Percentiles rank a stretch among this genome's conserved stretches.
Conservation (phyloP, 2,113 vertebrate species). For the Xyrauchen texanus region DNA sequence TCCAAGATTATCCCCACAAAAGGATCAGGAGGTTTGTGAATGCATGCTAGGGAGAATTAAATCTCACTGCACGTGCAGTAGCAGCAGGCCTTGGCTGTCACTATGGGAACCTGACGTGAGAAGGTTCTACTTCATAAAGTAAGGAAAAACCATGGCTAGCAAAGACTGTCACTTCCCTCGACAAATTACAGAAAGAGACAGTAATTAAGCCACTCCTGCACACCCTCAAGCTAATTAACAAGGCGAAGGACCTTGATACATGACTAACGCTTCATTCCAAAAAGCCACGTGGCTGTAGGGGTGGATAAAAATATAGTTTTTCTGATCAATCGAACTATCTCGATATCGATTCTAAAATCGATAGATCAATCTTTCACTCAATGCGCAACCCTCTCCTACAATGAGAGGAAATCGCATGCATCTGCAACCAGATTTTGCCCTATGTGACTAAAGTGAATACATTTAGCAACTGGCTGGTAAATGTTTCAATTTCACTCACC, state of each 20-base stretch:
- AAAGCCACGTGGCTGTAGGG: background rate
- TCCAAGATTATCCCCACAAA: constrained; percentile 39
- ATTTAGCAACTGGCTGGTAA: no score
- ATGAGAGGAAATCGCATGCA: no score
- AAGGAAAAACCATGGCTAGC: background rate
- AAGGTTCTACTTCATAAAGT: constrained; percentile 51
- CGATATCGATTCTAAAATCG: no score
- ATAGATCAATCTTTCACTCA: no score
- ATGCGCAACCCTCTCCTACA: no score
- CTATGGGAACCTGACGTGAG: constrained; percentile 47
- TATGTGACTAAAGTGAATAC: no score
- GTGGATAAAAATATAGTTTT: no score
- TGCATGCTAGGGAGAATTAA: constrained; percentile 5
- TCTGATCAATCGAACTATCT: no score
- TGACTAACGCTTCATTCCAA: constrained; percentile 16
- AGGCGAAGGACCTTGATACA: constrained; percentile 34
- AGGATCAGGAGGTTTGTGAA: constrained; percentile 39
- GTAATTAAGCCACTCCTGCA: constrained; percentile 33
- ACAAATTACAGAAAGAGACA: constrained; percentile 37
- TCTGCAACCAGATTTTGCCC: no score
- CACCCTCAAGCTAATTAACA: constrained; percentile 36
- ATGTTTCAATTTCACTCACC: no score
- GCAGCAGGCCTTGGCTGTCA: constrained; percentile 37
- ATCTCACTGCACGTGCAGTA: constrained; percentile 28
- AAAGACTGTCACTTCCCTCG: constrained; percentile 33